Conservation (phyloP, 1,140 invertebrate species). For the Lerema accius region DNA sequence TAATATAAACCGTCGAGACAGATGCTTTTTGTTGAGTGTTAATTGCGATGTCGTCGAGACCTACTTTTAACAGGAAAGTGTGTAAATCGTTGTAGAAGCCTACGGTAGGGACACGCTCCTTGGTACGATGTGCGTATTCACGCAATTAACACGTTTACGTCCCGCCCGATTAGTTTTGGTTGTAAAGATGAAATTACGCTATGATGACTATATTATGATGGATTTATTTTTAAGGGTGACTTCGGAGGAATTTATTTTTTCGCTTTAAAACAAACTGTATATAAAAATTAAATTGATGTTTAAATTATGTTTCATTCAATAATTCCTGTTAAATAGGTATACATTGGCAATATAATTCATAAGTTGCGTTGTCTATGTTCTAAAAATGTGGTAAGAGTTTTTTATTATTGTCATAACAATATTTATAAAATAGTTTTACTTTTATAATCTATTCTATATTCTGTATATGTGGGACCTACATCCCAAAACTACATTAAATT, state of each 20-base stretch:
- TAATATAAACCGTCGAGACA: conserved; percentile 31
- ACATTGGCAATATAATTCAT: neutral
- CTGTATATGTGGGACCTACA: too few relatives aligned
- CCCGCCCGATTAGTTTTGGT: neutral
- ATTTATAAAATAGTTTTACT: too few relatives aligned
- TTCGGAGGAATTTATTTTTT: too few relatives aligned
- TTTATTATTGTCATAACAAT: too few relatives aligned
- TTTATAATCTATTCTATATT: too few relatives aligned
- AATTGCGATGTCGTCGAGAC: conserved; percentile 13
- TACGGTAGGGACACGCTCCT: neutral
- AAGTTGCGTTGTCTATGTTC: too few relatives aligned
- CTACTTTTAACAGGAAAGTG: conserved; percentile 16
- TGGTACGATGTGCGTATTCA: neutral
- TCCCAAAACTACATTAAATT: too few relatives aligned
- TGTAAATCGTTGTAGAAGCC: neutral
- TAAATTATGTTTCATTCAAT: neutral
- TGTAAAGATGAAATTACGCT: neutral
- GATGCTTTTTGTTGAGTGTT: conserved; percentile 20
- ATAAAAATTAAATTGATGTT: neutral
- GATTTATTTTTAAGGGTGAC: neutral
- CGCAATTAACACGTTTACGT: neutral
- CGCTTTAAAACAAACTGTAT: neutral
- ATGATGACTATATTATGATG: neutral
- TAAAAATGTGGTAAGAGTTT: too few relatives aligned
- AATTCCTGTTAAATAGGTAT: neutral